These are phyloP conservation scores for Sphaerodactylus townsendi DNA, from an alignment of 2,113 vertebrate genomes.

Conservation along the genomic window DNA sequence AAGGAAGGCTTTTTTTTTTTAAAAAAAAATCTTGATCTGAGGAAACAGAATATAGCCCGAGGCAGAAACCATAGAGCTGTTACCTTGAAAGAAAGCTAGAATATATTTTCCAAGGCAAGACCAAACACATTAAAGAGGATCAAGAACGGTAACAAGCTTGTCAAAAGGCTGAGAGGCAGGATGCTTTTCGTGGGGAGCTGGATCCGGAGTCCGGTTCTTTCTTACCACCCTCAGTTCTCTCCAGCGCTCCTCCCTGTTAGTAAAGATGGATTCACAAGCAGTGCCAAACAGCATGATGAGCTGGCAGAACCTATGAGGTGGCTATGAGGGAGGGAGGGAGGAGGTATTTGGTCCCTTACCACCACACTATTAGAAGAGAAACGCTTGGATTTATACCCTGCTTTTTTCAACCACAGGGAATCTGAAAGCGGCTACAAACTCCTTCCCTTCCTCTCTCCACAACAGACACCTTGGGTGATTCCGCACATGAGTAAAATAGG, in stretches of 20 bases:
- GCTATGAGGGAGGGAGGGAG: too few species aligned
- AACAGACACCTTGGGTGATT: too few species aligned
- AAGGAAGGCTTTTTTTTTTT: slow-evolving; percentile 22
- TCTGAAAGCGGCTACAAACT: too few species aligned
- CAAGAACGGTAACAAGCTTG: background rate
- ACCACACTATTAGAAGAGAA: too few species aligned
- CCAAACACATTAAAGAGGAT: slow-evolving; percentile 36
- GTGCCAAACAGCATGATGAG: background rate
- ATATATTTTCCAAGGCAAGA: slow-evolving; percentile 49
- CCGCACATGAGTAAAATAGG: too few species aligned
- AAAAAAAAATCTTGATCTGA: slow-evolving; percentile 50
- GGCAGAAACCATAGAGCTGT: slow-evolving; percentile 41
- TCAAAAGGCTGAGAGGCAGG: background rate
- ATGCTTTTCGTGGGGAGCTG: too few species aligned
- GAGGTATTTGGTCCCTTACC: too few species aligned
- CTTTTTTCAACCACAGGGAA: too few species aligned
- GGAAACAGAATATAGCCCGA: slow-evolving; percentile 50
- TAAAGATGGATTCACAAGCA: background rate
- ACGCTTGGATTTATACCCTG: too few species aligned
- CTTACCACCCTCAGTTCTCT: background rate
- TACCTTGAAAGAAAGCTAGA: slow-evolving; percentile 38
- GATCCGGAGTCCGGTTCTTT: background rate
- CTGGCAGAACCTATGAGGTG: background rate
- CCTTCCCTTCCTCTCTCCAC: too few species aligned
- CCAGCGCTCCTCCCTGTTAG: background rate